Evolutionary conservation across 2,888 invertebrate species (phyloP).

Genomic region (Watsonalla binaria): DNA sequence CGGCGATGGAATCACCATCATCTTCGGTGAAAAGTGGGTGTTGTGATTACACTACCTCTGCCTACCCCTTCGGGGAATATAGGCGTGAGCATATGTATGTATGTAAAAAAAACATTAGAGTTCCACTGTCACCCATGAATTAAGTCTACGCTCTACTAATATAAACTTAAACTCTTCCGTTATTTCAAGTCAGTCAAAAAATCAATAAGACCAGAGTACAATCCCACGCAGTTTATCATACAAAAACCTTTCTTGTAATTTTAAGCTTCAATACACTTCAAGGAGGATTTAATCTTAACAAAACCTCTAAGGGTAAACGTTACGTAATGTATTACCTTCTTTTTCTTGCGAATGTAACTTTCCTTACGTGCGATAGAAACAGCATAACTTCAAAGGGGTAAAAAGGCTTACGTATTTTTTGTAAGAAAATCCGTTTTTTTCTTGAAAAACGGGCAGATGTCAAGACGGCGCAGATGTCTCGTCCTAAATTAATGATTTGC

Average conservation of each 20-base stretch:
- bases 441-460: constrained; percentile 52
- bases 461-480: constrained; percentile 47
- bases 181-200: too few species aligned
- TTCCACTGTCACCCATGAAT: too few species aligned
- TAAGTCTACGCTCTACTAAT: not conserved
- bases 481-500: constrained; percentile 54
- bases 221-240: not conserved
- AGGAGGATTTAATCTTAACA: not conserved
- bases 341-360: not conserved
- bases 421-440: constrained; percentile 29
- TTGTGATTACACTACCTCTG: too few species aligned
- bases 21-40: too few species aligned
- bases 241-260: not conserved
- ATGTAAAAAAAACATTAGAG: too few species aligned
- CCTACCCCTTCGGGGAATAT: too few species aligned
- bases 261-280: not conserved
- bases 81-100: too few species aligned
- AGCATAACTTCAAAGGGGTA: not conserved
- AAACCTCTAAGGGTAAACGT: not conserved
- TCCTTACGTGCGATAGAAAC: not conserved
- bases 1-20: too few species aligned
- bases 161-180: not conserved
- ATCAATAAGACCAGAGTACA: not conserved
- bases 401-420: constrained; percentile 15
- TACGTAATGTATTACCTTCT: not conserved